A percentile compares a stretch with the other conserved stretches of the same genome.
phyloP scores from a whole-genome alignment of 92 coral and sea anemone genomes.

The Metridium senile region DNA sequence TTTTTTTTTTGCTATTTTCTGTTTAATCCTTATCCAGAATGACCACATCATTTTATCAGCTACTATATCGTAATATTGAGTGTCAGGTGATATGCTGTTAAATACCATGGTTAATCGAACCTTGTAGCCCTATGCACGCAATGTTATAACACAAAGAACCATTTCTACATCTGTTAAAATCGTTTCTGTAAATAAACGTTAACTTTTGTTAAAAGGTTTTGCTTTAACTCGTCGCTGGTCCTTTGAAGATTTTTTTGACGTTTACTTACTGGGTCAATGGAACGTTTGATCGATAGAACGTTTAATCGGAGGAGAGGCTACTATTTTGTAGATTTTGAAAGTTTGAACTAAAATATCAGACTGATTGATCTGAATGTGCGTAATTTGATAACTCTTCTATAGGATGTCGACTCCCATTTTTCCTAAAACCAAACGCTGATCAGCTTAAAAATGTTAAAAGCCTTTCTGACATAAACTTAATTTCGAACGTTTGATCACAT shows the following conservation, averaged over 20 bases:
- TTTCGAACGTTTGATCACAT: no score
- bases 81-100: slow-evolving; percentile 25
- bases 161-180: slow-evolving; percentile 13
- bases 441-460: no score
- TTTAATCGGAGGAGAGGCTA: neutral
- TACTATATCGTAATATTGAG: slow-evolving; percentile 9
- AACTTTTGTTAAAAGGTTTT: slow-evolving; percentile 15
- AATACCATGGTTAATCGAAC: slow-evolving; percentile 8
- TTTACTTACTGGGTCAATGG: neutral
- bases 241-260: slow-evolving; percentile 19
- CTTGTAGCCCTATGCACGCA: neutral
- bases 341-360: no score
- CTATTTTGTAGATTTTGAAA: neutral
- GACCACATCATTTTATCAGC: slow-evolving; percentile 8
- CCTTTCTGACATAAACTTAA: no score
- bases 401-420: no score
- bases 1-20: neutral
- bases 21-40: neutral
- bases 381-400: no score
- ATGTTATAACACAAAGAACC: no score
- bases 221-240: neutral
- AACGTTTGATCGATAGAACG: slow-evolving; percentile 2
- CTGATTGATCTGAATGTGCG: no score
- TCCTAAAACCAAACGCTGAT: no score
- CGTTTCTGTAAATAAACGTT: slow-evolving; percentile 1